A percentile compares a stretch with the other conserved stretches of the same genome.
These are phyloP conservation scores for Macrotrachela quadricornifera DNA, from an alignment of 1,140 invertebrate species.

Conservation along the genomic window DNA sequence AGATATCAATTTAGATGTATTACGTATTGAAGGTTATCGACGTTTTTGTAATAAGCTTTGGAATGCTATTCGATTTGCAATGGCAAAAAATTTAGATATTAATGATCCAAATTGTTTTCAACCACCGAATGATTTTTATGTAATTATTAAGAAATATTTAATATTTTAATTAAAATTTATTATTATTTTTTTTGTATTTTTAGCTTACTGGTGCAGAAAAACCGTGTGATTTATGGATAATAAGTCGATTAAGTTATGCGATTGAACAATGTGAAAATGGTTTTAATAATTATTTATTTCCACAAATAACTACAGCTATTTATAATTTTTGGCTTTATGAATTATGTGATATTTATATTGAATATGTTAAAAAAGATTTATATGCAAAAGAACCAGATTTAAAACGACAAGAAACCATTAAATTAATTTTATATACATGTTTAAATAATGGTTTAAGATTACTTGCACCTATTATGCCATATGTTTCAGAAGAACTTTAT, in stretches of 20 bases:
- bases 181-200: background rate
- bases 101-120: background rate
- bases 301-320: constrained; percentile 58
- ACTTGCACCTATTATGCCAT: constrained; percentile 2
- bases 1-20: constrained; percentile 88
- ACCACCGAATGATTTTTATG: background rate
- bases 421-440: background rate
- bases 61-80: constrained; percentile 85
- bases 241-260: constrained; percentile 56
- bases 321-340: constrained; percentile 96
- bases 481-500: constrained; percentile 4
- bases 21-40: constrained; percentile 80
- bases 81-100: constrained; percentile 21
- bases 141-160: background rate
- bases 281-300: constrained; percentile 70
- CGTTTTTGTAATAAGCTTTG: constrained; percentile 85
- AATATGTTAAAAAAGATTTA: constrained; percentile 30
- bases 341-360: constrained; percentile 80
- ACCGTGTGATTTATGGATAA: constrained; percentile 48
- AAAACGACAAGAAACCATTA: background rate
- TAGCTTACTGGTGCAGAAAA: constrained; percentile 40
- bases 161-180: constrained; percentile 1
- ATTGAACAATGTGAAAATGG: constrained; percentile 53
- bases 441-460: background rate
- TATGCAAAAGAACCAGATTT: background rate